phyloP scores from a whole-genome alignment of 2,888 invertebrate species.

The Camponotus fellah region DNA sequence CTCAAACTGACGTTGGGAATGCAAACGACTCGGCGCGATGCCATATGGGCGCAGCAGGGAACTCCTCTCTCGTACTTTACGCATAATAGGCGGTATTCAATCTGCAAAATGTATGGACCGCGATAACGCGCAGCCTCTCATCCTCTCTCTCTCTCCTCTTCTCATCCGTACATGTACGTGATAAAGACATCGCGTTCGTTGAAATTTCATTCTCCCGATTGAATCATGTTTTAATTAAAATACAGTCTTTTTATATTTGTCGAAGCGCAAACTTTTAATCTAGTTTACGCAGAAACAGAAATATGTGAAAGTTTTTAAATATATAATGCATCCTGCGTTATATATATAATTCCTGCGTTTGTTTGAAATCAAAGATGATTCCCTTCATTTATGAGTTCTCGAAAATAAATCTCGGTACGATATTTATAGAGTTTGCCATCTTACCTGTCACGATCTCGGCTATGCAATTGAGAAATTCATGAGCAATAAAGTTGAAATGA shows the following conservation, averaged over 20 bases:
- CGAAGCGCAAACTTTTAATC: not conserved
- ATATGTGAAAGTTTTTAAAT: not conserved
- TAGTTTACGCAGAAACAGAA: not conserved
- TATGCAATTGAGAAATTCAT: slow-evolving; percentile 40
- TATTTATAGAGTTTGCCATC: not conserved
- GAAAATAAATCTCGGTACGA: not conserved
- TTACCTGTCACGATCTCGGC: not conserved
- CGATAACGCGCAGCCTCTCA: slow-evolving; percentile 27
- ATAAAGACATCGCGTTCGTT: slow-evolving; percentile 40
- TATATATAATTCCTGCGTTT: not conserved
- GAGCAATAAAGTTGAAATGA: slow-evolving; percentile 35
- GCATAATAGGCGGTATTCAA: slow-evolving; percentile 48
- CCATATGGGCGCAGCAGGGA: slow-evolving; percentile 56
- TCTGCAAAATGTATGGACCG: slow-evolving; percentile 24
- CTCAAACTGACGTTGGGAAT: slow-evolving; percentile 39
- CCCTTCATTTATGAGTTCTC: not conserved
- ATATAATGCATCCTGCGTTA: not conserved
- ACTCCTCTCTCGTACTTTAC: slow-evolving; percentile 38
- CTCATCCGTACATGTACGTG: not conserved
- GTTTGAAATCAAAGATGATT: not conserved
- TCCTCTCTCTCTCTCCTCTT: not conserved
- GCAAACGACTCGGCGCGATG: slow-evolving; percentile 44
- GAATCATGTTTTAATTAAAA: slow-evolving; percentile 20
- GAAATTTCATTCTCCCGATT: slow-evolving; percentile 34
- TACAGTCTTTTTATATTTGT: not conserved